Evolutionary conservation across 2,888 invertebrate species (phyloP).

Genomic region (Drosophila rubida): DNA sequence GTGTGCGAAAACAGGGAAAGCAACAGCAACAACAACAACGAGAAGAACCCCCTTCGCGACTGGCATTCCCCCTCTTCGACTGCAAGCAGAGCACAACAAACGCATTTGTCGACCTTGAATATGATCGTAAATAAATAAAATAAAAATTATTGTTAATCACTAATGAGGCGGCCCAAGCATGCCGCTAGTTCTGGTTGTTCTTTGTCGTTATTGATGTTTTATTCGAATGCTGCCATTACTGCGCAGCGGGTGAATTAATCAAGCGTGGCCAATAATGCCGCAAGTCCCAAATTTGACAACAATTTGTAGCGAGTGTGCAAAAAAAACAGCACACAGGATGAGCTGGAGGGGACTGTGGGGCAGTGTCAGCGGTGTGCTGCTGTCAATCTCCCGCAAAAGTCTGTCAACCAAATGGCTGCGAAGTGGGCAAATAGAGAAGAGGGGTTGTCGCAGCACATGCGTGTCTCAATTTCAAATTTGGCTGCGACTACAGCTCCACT

Average conservation of each 20-base stretch:
- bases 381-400: conserved; percentile 60
- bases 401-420: neutral
- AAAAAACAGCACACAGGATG: conserved; percentile 10
- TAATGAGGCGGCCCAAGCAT: conserved; percentile 63
- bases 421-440: neutral
- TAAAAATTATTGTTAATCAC: conserved; percentile 63
- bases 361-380: conserved; percentile 45
- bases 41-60: neutral
- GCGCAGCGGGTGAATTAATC: conserved; percentile 76
- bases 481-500: conserved; percentile 37
- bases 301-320: conserved; percentile 68
- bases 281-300: conserved; percentile 74
- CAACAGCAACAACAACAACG: too few species aligned
- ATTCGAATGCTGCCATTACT: conserved; percentile 55
- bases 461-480: conserved; percentile 77
- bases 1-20: neutral
- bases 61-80: neutral
- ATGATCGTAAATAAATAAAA: conserved; percentile 66
- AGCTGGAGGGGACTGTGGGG: neutral
- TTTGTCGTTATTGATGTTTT: conserved; percentile 26
- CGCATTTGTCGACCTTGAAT: conserved; percentile 70
- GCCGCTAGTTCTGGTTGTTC: conserved; percentile 17
- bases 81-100: conserved; percentile 24
- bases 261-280: conserved; percentile 63
- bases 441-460: conserved; percentile 36